These are phyloP conservation scores for Agrotis puta DNA, from an alignment of 2,888 invertebrate genomes.

Conservation along the genomic window DNA sequence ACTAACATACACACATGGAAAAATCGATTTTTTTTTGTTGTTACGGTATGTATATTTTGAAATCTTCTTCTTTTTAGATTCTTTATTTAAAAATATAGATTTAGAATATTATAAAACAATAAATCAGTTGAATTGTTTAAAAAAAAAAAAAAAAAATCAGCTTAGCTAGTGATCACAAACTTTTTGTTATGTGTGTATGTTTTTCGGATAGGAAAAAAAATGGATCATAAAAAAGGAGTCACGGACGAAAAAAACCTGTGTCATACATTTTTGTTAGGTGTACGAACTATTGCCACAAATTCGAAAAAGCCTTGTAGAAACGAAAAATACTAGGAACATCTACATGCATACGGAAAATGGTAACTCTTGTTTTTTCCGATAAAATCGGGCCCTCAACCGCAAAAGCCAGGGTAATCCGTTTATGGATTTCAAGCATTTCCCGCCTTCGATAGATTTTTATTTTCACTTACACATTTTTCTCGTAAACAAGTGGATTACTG, in stretches of 20 bases:
- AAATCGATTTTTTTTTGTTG: too few species aligned
- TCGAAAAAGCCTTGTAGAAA: constrained; percentile 1
- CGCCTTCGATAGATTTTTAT: constrained; percentile 59
- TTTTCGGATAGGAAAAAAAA: too few species aligned
- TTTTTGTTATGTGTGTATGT: too few species aligned
- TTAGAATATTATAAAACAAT: too few species aligned
- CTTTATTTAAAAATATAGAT: too few species aligned
- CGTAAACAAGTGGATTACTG: constrained; percentile 66
- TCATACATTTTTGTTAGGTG: not conserved
- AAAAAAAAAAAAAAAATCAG: too few species aligned
- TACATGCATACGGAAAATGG: constrained; percentile 37
- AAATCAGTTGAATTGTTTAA: too few species aligned
- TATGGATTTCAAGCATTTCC: constrained; percentile 70
- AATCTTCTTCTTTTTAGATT: too few species aligned
- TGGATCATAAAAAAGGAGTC: not conserved
- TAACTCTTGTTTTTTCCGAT: constrained; percentile 55
- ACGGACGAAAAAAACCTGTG: not conserved
- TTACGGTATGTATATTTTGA: too few species aligned
- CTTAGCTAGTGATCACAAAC: too few species aligned
- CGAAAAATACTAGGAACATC: constrained; percentile 10
- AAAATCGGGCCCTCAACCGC: constrained; percentile 60
- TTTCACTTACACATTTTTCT: constrained; percentile 63
- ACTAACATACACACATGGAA: too few species aligned
- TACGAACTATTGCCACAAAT: not conserved
- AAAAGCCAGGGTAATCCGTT: constrained; percentile 68